These are phyloP conservation scores for Artibeus jamaicensis DNA, from an alignment of 2,797 vertebrate genomes.

Conservation along the genomic window DNA sequence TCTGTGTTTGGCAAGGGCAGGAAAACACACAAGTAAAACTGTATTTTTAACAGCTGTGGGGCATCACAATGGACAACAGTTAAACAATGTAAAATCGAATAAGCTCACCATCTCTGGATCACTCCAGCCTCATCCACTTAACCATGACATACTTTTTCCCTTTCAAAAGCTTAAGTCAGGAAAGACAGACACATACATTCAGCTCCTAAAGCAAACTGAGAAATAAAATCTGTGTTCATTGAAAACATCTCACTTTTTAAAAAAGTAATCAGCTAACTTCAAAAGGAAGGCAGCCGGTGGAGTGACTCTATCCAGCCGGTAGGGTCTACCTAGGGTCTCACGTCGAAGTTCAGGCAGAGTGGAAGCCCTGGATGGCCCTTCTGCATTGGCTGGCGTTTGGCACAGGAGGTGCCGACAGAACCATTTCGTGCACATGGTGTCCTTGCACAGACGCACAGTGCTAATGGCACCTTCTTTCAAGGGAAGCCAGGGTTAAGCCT, in stretches of 20 bases:
- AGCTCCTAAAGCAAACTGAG: constrained; percentile 43
- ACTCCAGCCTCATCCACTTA: neutral
- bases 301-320: neutral
- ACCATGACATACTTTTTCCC: neutral
- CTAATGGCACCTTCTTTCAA: neutral
- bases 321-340: neutral
- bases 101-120: neutral
- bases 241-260: constrained; percentile 12
- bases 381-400: neutral
- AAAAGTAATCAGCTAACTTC: constrained; percentile 43
- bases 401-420: neutral
- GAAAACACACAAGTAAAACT: constrained; percentile 6
- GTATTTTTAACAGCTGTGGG: neutral
- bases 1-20: neutral
- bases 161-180: constrained; percentile 42
- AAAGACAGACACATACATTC: constrained; percentile 28
- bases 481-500: neutral
- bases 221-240: constrained; percentile 56
- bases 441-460: neutral
- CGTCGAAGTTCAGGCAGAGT: constrained; percentile 11
- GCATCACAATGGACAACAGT: neutral
- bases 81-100: neutral
- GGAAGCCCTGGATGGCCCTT: neutral
- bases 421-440: neutral
- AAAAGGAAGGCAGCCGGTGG: neutral